Percentiles rank a stretch among this genome's conserved stretches.
These are phyloP conservation scores for Sthenelais limicola DNA, from an alignment of 2,888 invertebrate species.

Conservation along the genomic window DNA sequence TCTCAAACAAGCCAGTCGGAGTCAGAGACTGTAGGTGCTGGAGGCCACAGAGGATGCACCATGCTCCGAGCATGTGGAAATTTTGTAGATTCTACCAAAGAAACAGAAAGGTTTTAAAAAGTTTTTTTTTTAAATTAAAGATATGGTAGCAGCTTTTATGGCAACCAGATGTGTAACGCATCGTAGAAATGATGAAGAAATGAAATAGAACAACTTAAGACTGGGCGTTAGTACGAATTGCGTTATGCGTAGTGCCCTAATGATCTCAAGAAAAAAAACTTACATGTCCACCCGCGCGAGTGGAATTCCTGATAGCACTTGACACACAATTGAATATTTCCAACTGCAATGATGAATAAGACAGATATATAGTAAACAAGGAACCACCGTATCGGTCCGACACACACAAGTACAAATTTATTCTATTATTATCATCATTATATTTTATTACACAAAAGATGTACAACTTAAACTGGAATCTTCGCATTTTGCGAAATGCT, in stretches of 20 bases:
- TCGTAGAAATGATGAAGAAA: too few relatives aligned
- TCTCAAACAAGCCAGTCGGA: conserved; percentile 45
- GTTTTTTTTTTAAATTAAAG: neutral
- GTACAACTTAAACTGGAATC: too few relatives aligned
- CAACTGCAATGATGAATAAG: conserved; percentile 76
- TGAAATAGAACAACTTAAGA: too few relatives aligned
- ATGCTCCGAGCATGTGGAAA: conserved; percentile 88
- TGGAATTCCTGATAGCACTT: conserved; percentile 85
- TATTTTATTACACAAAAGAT: too few relatives aligned
- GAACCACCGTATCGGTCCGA: neutral
- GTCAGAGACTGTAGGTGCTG: conserved; percentile 75
- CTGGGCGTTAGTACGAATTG: too few relatives aligned
- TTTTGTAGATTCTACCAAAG: conserved; percentile 84
- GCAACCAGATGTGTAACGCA: too few relatives aligned
- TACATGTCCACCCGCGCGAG: conserved; percentile 89
- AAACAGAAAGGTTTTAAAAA: conserved; percentile 2
- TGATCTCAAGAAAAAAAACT: conserved; percentile 68
- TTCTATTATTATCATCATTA: neutral
- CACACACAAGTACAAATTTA: neutral
- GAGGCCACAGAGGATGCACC: conserved; percentile 89
- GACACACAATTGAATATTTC: conserved; percentile 88
- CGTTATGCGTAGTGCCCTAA: too few relatives aligned
- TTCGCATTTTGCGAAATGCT: too few relatives aligned
- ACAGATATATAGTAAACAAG: too few relatives aligned
- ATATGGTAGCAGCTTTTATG: neutral